Percentiles rank a stretch among this genome's conserved stretches.
Evolutionary conservation across 2,888 invertebrate species (phyloP).

Genomic region (Lasioglossum oenotherae): DNA sequence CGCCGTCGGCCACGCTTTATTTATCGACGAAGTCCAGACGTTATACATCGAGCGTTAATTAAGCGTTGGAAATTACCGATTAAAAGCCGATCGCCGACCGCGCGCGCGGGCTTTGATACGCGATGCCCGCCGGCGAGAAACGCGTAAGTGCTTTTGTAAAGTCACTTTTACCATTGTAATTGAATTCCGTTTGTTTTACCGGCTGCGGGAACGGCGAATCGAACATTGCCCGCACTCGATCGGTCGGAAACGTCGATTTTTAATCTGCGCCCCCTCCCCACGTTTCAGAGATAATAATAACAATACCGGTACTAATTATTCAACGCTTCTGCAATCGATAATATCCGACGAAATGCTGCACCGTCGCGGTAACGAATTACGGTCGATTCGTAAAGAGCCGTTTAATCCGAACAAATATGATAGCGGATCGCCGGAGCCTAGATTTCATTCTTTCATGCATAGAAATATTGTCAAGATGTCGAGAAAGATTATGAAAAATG

Average conservation of each 20-base stretch:
- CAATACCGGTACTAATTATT: conserved; percentile 1
- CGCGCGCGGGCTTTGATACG: conserved; percentile 35
- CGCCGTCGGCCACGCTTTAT: conserved; percentile 42
- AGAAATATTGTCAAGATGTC: background rate
- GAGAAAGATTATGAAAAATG: background rate
- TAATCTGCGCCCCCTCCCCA: background rate
- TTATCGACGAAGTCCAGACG: conserved; percentile 51
- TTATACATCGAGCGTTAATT: conserved; percentile 53
- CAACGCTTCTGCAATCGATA: background rate
- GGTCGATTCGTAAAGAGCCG: background rate
- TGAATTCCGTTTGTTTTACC: conserved; percentile 17
- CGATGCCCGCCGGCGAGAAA: conserved; percentile 13
- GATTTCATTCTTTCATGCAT: background rate
- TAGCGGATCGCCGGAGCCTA: background rate
- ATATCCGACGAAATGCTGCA: background rate
- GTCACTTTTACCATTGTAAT: conserved; percentile 49
- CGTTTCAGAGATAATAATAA: background rate
- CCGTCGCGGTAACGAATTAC: background rate
- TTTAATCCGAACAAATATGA: background rate
- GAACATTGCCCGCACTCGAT: background rate
- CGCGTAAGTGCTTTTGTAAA: conserved; percentile 26
- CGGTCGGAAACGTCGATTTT: conserved; percentile 3
- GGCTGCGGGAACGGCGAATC: background rate
- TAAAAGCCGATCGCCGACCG: conserved; percentile 46
- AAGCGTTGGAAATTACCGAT: conserved; percentile 61